Conservation (phyloP, 2,888 invertebrate species). For the Neoascia interrupta region DNA sequence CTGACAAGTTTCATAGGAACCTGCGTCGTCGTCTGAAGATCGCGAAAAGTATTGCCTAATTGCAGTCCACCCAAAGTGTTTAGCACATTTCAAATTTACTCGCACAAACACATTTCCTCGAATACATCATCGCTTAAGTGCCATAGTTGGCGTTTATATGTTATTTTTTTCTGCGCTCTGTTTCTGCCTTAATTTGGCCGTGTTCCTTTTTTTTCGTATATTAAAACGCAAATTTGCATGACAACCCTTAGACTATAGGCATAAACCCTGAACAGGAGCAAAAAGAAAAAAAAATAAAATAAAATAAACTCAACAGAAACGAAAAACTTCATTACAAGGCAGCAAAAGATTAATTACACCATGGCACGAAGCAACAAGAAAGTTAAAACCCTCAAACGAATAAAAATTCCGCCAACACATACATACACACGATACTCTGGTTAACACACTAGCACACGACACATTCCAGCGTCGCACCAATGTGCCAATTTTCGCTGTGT, state of each 20-base stretch:
- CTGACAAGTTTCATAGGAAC: background rate
- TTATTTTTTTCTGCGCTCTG: constrained; percentile 3
- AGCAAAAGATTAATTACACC: constrained; percentile 69
- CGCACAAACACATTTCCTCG: constrained; percentile 62
- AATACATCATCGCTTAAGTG: constrained; percentile 67
- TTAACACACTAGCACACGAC: constrained; percentile 55
- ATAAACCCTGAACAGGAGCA: constrained; percentile 1
- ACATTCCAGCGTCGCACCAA: constrained; percentile 66
- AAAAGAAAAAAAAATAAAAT: constrained; percentile 7
- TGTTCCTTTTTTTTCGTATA: constrained; percentile 40
- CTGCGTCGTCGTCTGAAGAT: background rate
- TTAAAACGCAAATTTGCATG: constrained; percentile 69
- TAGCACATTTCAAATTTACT: constrained; percentile 65
- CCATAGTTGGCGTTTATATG: constrained; percentile 29
- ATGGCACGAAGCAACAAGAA: constrained; percentile 66
- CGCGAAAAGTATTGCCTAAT: constrained; percentile 47
- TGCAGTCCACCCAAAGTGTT: constrained; percentile 64
- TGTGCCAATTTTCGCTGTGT: constrained; percentile 67
- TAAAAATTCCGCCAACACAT: constrained; percentile 57
- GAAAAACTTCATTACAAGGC: constrained; percentile 67
- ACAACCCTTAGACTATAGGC: constrained; percentile 58
- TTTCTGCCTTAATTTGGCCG: constrained; percentile 32
- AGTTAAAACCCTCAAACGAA: constrained; percentile 63
- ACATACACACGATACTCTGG: constrained; percentile 13
- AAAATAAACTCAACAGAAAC: too few relatives aligned